phyloP scores from a whole-genome alignment of 2,888 invertebrate species.

The Drosophila lacicola region DNA sequence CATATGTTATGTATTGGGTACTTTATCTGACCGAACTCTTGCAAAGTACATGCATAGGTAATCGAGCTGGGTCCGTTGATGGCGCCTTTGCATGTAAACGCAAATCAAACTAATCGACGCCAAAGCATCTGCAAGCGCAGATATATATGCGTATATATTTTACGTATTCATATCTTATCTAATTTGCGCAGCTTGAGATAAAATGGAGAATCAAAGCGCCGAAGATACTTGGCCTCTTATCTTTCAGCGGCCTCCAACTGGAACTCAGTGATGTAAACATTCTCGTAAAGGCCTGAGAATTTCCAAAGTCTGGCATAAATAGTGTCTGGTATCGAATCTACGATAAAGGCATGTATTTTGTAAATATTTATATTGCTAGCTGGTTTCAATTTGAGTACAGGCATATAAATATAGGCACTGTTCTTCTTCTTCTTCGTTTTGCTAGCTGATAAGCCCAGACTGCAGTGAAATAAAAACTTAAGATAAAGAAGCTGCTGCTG shows the following conservation, averaged over 20 bases:
- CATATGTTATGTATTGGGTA: not conserved
- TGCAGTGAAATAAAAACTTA: conserved; percentile 14
- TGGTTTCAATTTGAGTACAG: not conserved
- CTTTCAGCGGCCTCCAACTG: conserved; percentile 8
- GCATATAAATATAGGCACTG: not conserved
- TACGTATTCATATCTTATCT: conserved; percentile 50
- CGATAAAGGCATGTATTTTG: conserved; percentile 7
- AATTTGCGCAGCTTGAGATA: conserved; percentile 51
- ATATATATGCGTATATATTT: conserved; percentile 9
- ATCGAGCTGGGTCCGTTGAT: conserved; percentile 21
- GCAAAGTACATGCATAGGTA: conserved; percentile 4
- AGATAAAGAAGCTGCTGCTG: conserved; percentile 17
- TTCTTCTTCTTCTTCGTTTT: not conserved
- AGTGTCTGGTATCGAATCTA: conserved; percentile 12
- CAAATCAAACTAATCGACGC: conserved; percentile 24
- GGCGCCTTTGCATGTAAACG: conserved; percentile 41
- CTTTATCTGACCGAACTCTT: conserved; percentile 38
- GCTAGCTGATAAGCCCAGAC: conserved; percentile 8
- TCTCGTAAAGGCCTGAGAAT: conserved; percentile 1
- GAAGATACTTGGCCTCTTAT: conserved; percentile 25
- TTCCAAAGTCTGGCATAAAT: not conserved
- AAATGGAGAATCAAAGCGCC: conserved; percentile 26
- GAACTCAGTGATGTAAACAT: conserved; percentile 14
- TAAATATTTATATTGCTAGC: conserved; percentile 35
- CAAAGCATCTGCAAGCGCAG: conserved; percentile 8